Percentiles rank a stretch among this genome's conserved stretches.
phyloP scores from a whole-genome alignment of 2,888 invertebrate species.

The Tholera decimalis region DNA sequence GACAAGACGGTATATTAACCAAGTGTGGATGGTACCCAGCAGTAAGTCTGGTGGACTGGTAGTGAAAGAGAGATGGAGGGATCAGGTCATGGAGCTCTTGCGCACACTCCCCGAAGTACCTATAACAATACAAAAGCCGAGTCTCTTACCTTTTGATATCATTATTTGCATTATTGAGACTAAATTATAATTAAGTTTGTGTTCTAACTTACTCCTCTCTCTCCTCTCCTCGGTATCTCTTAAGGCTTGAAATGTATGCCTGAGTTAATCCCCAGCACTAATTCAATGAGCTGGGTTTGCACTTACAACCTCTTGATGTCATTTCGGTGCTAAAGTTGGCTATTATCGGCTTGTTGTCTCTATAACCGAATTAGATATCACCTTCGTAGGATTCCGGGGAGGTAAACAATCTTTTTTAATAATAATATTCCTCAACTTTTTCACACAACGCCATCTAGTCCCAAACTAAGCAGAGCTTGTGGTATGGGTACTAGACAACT shows the following conservation, averaged over 20 bases:
- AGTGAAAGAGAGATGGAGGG: too few relatives aligned
- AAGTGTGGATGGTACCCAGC: too few relatives aligned
- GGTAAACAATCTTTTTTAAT: too few relatives aligned
- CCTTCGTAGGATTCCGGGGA: background rate
- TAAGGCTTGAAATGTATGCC: constrained; percentile 16
- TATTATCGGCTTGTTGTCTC: constrained; percentile 46
- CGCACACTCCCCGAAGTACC: too few relatives aligned
- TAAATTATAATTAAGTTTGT: constrained; percentile 1
- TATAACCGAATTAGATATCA: constrained; percentile 41
- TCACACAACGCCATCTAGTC: too few relatives aligned
- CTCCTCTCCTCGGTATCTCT: too few relatives aligned
- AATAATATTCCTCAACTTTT: too few relatives aligned
- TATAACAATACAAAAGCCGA: constrained; percentile 1
- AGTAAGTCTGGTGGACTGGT: too few relatives aligned
- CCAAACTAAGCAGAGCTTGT: too few relatives aligned
- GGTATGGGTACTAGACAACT: too few relatives aligned
- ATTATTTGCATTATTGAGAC: background rate
- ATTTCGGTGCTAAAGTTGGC: constrained; percentile 38
- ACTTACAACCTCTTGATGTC: constrained; percentile 36
- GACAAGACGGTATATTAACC: too few relatives aligned
- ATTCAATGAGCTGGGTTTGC: constrained; percentile 47
- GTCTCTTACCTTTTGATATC: background rate
- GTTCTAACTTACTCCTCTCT: background rate
- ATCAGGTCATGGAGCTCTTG: too few relatives aligned
- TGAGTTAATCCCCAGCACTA: constrained; percentile 28